phyloP scores from a whole-genome alignment of 2,888 invertebrate species.

The Drosophila borealis region DNA sequence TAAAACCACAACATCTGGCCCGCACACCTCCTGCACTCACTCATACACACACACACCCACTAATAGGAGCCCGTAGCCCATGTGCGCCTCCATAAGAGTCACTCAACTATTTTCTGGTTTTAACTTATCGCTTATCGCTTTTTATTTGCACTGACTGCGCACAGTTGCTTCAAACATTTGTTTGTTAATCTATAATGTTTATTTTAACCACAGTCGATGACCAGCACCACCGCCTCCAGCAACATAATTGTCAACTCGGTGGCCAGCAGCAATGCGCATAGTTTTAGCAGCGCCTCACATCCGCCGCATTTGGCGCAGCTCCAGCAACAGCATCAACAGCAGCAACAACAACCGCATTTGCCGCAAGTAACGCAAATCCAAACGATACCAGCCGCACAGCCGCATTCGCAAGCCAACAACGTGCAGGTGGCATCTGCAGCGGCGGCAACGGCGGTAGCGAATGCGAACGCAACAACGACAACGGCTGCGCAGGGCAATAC shows the following conservation, averaged over 20 bases:
- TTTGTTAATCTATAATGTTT: slow-evolving; percentile 29
- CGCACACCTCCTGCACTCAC: slow-evolving; percentile 14
- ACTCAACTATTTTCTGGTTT: slow-evolving; percentile 30
- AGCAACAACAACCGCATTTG: slow-evolving; percentile 79
- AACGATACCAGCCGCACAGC: slow-evolving; percentile 73
- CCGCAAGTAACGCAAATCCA: slow-evolving; percentile 84
- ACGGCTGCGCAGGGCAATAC: slow-evolving; percentile 88
- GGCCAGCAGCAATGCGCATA: slow-evolving; percentile 82
- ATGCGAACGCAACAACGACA: slow-evolving; percentile 65
- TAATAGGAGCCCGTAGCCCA: slow-evolving; percentile 27
- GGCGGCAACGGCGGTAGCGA: slow-evolving; percentile 39
- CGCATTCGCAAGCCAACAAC: slow-evolving; percentile 32
- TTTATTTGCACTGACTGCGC: slow-evolving; percentile 44
- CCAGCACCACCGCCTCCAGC: slow-evolving; percentile 81
- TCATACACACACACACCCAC: slow-evolving; percentile 1
- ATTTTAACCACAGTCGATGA: slow-evolving; percentile 68
- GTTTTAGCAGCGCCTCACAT: slow-evolving; percentile 71
- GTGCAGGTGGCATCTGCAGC: slow-evolving; percentile 36
- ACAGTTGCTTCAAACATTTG: slow-evolving; percentile 6
- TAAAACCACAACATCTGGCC: not conserved
- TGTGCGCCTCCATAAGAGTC: slow-evolving; percentile 17
- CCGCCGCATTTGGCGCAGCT: slow-evolving; percentile 77
- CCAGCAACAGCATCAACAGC: slow-evolving; percentile 69
- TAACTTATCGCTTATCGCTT: slow-evolving; percentile 45
- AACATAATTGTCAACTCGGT: slow-evolving; percentile 85